Base-by-base conservation (phyloP, 1,140 invertebrate species). In the Dysdera silvatica region DNA sequence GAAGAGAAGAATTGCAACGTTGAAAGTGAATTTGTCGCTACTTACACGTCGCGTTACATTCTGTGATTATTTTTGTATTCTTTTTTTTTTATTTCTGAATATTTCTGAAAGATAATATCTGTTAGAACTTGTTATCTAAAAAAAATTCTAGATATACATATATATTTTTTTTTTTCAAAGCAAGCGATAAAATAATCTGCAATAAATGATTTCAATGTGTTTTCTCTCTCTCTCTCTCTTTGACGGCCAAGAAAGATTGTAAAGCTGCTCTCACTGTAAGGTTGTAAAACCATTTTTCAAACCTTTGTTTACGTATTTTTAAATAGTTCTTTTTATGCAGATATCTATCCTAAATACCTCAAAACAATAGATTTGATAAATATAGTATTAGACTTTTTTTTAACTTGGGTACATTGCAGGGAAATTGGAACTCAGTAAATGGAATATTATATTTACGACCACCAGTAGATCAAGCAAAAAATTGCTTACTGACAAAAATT, bases 61-160 rank as follows among this genome's bases (percentile, higher is more conserved):
- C n/a, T n/a, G n/a, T n/a, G n/a, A n/a, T n/a, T n/a, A n/a, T n/a
- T n/a, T n/a, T n/a, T n/a, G n/a, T n/a, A n/a, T n/a, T 18, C 4
- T 18, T 45, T 45, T 18, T 45, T n/a, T 45, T 45, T n/a, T 45
- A 45, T 45, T 45, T 45, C 41, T 45, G n/a, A 45, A 45, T 12
- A 45, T 45, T 45, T 7, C 41, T 45, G 24, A 45, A 7, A 12
- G 12, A 45, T 45, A 20, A 45, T 45, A 45, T 45, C 41, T 16
- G 4, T 45, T 18, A 45, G 41, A 45, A 45, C 24, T 45, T 45
- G n/a, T 23, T 20, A 45, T 23, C 24, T 2, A 45, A 45, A 45
- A 37, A 37, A 2, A 1, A 45, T 3, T 45, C 4, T 1, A 45
- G 41, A 45, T 45, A 45, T 45, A 20, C 41, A 45, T 45, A 45